Conservation (phyloP, 2,113 vertebrate species). For the Sinosuthora webbiana region DNA sequence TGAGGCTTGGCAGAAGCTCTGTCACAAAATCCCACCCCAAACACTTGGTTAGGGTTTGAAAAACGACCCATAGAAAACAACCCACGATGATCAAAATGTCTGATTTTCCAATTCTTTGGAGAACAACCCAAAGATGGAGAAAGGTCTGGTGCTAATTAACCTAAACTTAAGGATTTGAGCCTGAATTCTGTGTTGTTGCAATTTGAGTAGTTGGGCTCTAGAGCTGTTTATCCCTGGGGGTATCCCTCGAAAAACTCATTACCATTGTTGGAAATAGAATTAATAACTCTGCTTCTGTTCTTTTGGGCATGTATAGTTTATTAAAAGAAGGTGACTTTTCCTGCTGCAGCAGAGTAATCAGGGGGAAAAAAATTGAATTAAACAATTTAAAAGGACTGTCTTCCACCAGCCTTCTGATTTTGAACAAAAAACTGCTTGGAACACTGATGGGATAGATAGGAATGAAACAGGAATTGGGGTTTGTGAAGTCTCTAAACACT, state of each 20-base stretch:
- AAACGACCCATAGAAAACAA: not conserved
- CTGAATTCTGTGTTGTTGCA: slow-evolving; percentile 1
- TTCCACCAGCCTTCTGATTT: not conserved
- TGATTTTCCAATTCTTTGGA: not conserved
- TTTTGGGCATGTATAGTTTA: not conserved
- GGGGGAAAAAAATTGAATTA: not conserved
- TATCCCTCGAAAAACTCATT: slow-evolving; percentile 30
- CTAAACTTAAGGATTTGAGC: not conserved
- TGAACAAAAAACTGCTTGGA: not conserved
- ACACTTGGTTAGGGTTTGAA: not conserved
- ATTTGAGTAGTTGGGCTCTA: not conserved
- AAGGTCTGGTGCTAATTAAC: slow-evolving; percentile 41
- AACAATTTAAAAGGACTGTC: not conserved
- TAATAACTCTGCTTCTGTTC: not conserved
- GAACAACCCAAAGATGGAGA: not conserved
- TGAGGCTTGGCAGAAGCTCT: slow-evolving; percentile 4
- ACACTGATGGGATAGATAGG: not conserved
- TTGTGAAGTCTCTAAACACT: not conserved
- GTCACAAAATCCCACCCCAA: not conserved
- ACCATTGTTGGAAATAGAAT: slow-evolving; percentile 18
- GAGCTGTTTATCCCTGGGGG: slow-evolving; percentile 46
- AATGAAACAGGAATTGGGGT: not conserved
- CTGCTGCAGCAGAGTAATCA: not conserved
- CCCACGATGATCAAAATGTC: not conserved
- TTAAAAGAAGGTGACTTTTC: slow-evolving; percentile 27